Evolutionary conservation across 2,797 vertebrate species (phyloP).

Genomic region (Epinephelus awoara): DNA sequence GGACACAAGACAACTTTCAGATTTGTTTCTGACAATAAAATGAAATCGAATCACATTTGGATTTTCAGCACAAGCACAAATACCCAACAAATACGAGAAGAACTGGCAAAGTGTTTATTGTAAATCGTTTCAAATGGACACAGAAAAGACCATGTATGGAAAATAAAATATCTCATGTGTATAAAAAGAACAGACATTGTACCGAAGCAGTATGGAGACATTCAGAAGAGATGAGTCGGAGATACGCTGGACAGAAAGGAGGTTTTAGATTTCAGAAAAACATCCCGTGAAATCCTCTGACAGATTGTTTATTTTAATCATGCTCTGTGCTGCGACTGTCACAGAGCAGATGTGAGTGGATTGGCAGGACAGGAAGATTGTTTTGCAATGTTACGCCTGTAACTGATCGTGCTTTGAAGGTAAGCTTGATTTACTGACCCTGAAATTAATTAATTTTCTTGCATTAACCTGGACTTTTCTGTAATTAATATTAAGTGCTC

Average conservation of each 20-base stretch:
- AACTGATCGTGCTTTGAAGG: conserved; percentile 3
- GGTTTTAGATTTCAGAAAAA: conserved; percentile 15
- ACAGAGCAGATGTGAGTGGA: conserved; percentile 18
- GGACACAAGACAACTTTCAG: no score
- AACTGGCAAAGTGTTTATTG: conserved; percentile 82
- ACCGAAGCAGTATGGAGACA: conserved; percentile 66
- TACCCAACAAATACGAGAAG: conserved; percentile 5
- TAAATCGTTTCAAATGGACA: conserved; percentile 78
- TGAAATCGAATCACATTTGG: not conserved
- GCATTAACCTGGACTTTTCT: not conserved
- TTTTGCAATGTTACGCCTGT: conserved; percentile 6
- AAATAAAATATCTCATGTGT: conserved; percentile 79
- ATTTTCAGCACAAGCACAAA: not conserved
- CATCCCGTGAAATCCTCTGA: not conserved
- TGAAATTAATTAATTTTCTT: conserved; percentile 20
- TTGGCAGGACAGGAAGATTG: not conserved
- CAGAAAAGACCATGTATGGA: conserved; percentile 74
- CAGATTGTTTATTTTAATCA: not conserved
- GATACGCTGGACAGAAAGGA: conserved; percentile 27
- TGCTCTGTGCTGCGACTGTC: not conserved
- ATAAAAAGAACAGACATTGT: conserved; percentile 72
- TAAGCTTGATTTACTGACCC: not conserved
- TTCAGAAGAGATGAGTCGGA: conserved; percentile 48
- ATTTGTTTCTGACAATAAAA: no score
- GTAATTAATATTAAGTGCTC: conserved; percentile 15